These are phyloP conservation scores for Drosophila bunnanda DNA, from an alignment of 2,888 invertebrate genomes.

Conservation along the genomic window DNA sequence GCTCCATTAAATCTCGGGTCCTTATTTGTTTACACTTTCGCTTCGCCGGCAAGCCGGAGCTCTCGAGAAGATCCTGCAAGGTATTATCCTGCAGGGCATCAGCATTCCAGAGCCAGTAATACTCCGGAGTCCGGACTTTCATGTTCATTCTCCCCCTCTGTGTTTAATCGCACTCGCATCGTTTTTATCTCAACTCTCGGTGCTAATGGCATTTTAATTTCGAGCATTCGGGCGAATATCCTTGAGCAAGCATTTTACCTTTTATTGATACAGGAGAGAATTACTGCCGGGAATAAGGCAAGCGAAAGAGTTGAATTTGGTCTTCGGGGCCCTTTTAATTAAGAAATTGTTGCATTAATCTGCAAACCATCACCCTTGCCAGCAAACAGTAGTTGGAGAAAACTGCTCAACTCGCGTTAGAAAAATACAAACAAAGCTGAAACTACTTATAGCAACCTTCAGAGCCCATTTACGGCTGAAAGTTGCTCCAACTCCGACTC, in stretches of 20 bases:
- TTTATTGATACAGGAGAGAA: conserved; percentile 39
- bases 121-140: background rate
- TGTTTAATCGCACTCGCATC: conserved; percentile 38
- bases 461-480: conserved; percentile 36
- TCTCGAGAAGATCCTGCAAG: conserved; percentile 19
- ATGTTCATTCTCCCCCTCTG: background rate
- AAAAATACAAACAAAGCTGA: conserved; percentile 36
- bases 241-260: conserved; percentile 26
- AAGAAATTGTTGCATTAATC: conserved; percentile 38
- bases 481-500: conserved; percentile 46
- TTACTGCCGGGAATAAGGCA: conserved; percentile 43
- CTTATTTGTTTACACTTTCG: conserved; percentile 24
- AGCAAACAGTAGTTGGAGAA: background rate
- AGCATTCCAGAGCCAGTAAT: conserved; percentile 24
- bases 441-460: conserved; percentile 49
- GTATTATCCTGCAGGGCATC: conserved; percentile 20
- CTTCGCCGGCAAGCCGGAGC: conserved; percentile 4
- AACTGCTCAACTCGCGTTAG: conserved; percentile 24
- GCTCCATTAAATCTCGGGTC: conserved; percentile 27
- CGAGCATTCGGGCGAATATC: conserved; percentile 37
- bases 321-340: conserved; percentile 47
- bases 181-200: conserved; percentile 51
- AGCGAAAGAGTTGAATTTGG: conserved; percentile 53
- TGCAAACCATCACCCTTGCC: conserved; percentile 11
- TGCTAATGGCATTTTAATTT: conserved; percentile 75